Percentiles rank a stretch among this genome's conserved stretches.
phyloP scores from a whole-genome alignment of 2,888 invertebrate species.

The Drosophila planitibia region DNA sequence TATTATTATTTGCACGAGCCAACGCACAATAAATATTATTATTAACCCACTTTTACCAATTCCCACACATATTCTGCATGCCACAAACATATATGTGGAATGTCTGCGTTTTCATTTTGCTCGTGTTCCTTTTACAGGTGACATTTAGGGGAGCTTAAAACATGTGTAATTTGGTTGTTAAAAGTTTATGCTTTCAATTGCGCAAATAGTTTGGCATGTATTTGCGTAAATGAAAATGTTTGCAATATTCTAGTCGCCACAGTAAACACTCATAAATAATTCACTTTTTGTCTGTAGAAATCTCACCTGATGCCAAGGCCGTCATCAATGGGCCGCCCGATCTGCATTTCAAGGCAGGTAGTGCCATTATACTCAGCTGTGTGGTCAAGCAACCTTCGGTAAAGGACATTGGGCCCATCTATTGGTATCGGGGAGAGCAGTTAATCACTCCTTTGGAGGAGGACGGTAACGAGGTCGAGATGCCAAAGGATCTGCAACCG shows the following conservation, averaged over 20 bases:
- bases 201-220: conserved; percentile 41
- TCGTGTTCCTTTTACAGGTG: conserved; percentile 20
- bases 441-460: conserved; percentile 82
- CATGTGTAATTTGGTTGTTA: conserved; percentile 52
- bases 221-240: conserved; percentile 18
- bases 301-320: conserved; percentile 88
- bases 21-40: conserved; percentile 76
- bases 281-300: conserved; percentile 61
- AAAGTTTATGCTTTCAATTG: conserved; percentile 42
- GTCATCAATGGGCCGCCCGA: conserved; percentile 89
- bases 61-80: conserved; percentile 6
- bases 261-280: background rate
- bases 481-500: background rate
- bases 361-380: conserved; percentile 90
- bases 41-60: conserved; percentile 68
- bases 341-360: conserved; percentile 91
- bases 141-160: conserved; percentile 57
- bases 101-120: conserved; percentile 26
- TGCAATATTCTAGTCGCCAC: background rate
- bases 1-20: conserved; percentile 70
- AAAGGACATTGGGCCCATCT: conserved; percentile 90
- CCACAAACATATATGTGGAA: conserved; percentile 10
- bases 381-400: conserved; percentile 89
- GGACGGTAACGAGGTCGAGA: conserved; percentile 58
- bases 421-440: conserved; percentile 88